Percentiles rank a stretch among this genome's conserved stretches.
Conservation (phyloP, 2,888 invertebrate species). For the Spatulosminthurus flaviceps region DNA sequence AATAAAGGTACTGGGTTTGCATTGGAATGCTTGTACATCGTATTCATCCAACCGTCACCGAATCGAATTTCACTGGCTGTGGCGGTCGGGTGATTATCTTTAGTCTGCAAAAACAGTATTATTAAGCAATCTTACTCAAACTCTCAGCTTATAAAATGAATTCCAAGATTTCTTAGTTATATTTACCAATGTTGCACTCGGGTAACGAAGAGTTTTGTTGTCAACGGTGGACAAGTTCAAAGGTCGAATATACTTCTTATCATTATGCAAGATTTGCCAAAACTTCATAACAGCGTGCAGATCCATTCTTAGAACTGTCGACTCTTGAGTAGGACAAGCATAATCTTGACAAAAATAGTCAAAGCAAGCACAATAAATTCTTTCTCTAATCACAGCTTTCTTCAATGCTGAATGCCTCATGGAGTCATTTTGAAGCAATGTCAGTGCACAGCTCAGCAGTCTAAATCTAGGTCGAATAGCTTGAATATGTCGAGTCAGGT, state of each 20-base stretch:
- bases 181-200: slow-evolving; percentile 43
- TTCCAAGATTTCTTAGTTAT: too few species aligned
- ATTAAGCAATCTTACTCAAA: slow-evolving; percentile 4
- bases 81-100: slow-evolving; percentile 48
- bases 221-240: slow-evolving; percentile 42
- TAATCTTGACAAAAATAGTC: slow-evolving; percentile 95
- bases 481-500: slow-evolving; percentile 85
- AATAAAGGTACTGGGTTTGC: slow-evolving; percentile 54
- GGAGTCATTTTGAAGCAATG: slow-evolving; percentile 92
- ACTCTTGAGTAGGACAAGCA: slow-evolving; percentile 85
- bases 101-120: slow-evolving; percentile 35
- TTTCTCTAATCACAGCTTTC: slow-evolving; percentile 91
- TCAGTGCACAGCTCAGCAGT: slow-evolving; percentile 88
- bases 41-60: slow-evolving; percentile 80
- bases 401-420: slow-evolving; percentile 75
- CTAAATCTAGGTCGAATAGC: slow-evolving; percentile 93
- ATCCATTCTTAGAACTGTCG: slow-evolving; percentile 84
- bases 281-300: slow-evolving; percentile 88
- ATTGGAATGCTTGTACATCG: slow-evolving; percentile 56
- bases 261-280: slow-evolving; percentile 95
- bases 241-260: slow-evolving; percentile 78
- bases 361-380: slow-evolving; percentile 92
- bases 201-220: slow-evolving; percentile 44
- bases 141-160: too few species aligned
- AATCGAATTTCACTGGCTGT: slow-evolving; percentile 59